These are phyloP conservation scores for Drosophila bocqueti DNA, from an alignment of 1,140 invertebrate species.

Conservation along the genomic window DNA sequence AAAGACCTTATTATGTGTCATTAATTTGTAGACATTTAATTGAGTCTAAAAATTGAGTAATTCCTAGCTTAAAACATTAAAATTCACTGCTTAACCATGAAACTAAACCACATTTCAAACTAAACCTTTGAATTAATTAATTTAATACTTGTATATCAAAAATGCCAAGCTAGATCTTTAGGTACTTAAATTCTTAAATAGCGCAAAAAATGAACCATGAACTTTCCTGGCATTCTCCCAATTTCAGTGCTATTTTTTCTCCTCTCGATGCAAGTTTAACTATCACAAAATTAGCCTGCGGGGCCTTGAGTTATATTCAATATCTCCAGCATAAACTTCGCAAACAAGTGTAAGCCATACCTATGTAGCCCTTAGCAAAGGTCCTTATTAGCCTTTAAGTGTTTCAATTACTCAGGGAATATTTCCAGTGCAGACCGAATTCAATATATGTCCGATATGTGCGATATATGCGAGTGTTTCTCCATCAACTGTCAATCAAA, in stretches of 20 bases:
- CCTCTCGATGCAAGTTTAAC: neutral
- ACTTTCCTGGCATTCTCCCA: neutral
- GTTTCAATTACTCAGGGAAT: neutral
- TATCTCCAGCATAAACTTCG: neutral
- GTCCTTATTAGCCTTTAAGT: neutral
- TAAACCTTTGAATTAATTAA: no score
- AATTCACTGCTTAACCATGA: neutral
- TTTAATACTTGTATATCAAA: no score
- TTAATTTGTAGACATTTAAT: neutral
- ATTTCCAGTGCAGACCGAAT: neutral
- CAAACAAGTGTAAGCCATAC: neutral
- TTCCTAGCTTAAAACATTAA: neutral
- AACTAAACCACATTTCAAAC: neutral
- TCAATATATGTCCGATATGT: conserved; percentile 9
- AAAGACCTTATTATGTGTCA: neutral
- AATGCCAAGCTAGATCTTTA: no score
- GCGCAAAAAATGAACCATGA: no score
- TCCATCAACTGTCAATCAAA: conserved; percentile 35
- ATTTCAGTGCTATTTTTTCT: neutral
- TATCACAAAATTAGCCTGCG: neutral
- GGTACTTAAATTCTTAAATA: no score
- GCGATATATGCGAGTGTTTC: conserved; percentile 12
- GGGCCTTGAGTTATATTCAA: neutral
- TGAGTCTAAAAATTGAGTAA: neutral
- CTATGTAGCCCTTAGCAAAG: neutral